These are phyloP conservation scores for Synergus itoensis DNA, from an alignment of 2,888 invertebrate genomes.

Conservation along the genomic window DNA sequence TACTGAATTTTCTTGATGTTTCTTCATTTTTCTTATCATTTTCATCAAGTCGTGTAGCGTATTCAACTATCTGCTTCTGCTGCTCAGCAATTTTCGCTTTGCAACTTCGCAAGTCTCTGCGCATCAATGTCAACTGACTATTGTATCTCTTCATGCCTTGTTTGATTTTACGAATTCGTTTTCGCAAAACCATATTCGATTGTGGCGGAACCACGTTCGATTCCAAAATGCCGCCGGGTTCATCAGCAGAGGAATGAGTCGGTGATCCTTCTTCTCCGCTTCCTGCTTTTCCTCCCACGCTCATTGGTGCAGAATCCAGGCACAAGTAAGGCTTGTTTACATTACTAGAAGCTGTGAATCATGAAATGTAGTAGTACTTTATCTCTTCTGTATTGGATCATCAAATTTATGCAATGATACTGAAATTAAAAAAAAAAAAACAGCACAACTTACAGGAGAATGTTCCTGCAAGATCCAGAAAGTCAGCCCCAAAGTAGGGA, in stretches of 20 bases:
- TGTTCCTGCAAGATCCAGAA: constrained; percentile 87
- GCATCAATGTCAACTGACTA: constrained; percentile 88
- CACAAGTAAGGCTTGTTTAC: constrained; percentile 74
- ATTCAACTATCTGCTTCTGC: constrained; percentile 90
- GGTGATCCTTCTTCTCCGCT: constrained; percentile 77
- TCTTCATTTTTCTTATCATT: constrained; percentile 95
- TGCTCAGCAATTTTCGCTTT: constrained; percentile 91
- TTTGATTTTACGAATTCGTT: constrained; percentile 92
- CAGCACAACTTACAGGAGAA: constrained; percentile 82
- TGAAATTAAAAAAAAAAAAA: not conserved
- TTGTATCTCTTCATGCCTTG: constrained; percentile 94
- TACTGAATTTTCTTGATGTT: constrained; percentile 92
- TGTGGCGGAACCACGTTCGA: constrained; percentile 80
- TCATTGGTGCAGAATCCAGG: constrained; percentile 78
- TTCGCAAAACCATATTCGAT: constrained; percentile 91
- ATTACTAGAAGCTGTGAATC: constrained; percentile 69
- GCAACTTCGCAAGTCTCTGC: constrained; percentile 88
- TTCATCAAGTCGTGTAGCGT: constrained; percentile 91
- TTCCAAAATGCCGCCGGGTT: constrained; percentile 69
- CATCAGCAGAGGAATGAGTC: constrained; percentile 79
- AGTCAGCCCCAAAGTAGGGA: constrained; percentile 91
- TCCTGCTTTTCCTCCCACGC: constrained; percentile 78
- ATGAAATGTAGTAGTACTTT: not conserved
- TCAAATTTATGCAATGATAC: not conserved
- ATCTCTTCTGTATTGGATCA: not conserved